These are phyloP conservation scores for Hipposideros larvatus DNA, from an alignment of 2,797 vertebrate species.

Conservation along the genomic window DNA sequence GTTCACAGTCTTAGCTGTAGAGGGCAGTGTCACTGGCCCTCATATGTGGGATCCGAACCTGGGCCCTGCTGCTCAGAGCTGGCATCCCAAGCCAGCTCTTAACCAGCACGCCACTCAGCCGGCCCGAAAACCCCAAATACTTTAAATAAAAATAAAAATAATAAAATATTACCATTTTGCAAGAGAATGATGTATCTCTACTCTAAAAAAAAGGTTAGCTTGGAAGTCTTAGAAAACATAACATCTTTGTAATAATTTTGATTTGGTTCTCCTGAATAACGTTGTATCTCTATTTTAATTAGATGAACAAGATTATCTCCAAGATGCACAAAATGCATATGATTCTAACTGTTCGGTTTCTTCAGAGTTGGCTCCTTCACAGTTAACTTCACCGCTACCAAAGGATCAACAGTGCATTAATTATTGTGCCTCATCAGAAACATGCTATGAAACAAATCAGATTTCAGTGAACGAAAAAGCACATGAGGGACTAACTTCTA, in stretches of 20 bases:
- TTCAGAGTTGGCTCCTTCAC: conserved; percentile 87
- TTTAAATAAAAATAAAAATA: conserved; percentile 60
- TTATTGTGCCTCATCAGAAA: conserved; percentile 52
- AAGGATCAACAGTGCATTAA: conserved; percentile 74
- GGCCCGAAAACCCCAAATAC: not conserved
- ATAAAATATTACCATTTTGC: not conserved
- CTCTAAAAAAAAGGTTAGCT: conserved; percentile 20
- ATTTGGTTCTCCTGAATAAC: conserved; percentile 59
- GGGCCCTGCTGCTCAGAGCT: no score
- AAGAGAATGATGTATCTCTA: conserved; percentile 4
- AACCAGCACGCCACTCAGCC: no score
- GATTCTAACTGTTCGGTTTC: conserved; percentile 86
- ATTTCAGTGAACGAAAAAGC: not conserved
- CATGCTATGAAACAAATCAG: conserved; percentile 40
- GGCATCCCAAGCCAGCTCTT: no score
- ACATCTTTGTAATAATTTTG: conserved; percentile 56
- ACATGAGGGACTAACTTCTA: conserved; percentile 62
- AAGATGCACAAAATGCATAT: conserved; percentile 84
- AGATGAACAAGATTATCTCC: conserved; percentile 93
- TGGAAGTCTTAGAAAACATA: conserved; percentile 50
- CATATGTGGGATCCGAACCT: no score
- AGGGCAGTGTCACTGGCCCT: no score
- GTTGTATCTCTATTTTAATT: conserved; percentile 82
- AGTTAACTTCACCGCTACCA: conserved; percentile 80
- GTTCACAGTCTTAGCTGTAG: no score